Evolutionary conservation across 2,888 invertebrate genomes (phyloP).

Genomic region (Trichacis sp.): DNA sequence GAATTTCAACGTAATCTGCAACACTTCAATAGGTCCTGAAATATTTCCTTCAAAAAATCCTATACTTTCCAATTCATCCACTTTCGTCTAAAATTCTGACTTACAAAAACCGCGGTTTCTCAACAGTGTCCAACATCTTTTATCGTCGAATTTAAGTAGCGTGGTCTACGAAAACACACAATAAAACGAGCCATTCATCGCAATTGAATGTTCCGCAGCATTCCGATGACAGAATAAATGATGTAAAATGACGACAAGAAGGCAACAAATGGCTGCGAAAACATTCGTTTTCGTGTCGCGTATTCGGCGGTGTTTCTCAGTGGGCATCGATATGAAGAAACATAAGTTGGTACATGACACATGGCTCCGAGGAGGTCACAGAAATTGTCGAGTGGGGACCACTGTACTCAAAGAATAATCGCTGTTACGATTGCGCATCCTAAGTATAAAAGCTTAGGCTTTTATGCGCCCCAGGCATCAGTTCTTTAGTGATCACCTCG

Average conservation of each 20-base stretch:
- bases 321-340: slow-evolving; percentile 40
- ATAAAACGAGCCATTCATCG: slow-evolving; percentile 17
- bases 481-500: slow-evolving; percentile 28
- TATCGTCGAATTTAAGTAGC: too few species aligned
- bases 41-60: too few species aligned
- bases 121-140: too few species aligned
- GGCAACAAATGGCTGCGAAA: slow-evolving; percentile 10
- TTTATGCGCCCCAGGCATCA: slow-evolving; percentile 39
- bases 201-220: slow-evolving; percentile 8
- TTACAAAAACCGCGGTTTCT: too few species aligned
- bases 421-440: slow-evolving; percentile 29
- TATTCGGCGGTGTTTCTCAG: slow-evolving; percentile 25
- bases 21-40: too few species aligned
- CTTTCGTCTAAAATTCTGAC: too few species aligned
- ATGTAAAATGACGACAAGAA: slow-evolving; percentile 15
- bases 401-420: slow-evolving; percentile 25
- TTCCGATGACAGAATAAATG: slow-evolving; percentile 13
- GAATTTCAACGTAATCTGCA: too few species aligned
- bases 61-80: too few species aligned
- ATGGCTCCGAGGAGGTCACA: slow-evolving; percentile 42
- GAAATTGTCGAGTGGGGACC: slow-evolving; percentile 33
- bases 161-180: slow-evolving; percentile 1
- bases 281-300: slow-evolving; percentile 42
- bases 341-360: slow-evolving; percentile 40
- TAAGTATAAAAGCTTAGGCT: slow-evolving; percentile 42